Conservation (phyloP, 2,888 invertebrate species). For the Criorhina ranunculi region DNA sequence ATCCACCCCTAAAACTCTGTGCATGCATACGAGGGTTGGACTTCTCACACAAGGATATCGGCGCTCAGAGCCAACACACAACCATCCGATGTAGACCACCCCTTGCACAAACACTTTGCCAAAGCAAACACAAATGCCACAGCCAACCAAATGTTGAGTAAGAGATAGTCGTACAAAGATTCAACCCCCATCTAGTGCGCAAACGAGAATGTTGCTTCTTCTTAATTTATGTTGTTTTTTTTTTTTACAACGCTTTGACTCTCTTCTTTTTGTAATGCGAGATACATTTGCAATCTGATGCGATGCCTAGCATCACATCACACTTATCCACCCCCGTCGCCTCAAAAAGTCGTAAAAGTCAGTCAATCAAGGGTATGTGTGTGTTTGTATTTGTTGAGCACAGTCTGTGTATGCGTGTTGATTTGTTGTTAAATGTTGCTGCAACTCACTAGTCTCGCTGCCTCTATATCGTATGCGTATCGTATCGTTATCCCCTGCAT, state of each 20-base stretch:
- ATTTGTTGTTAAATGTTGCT: slow-evolving; percentile 66
- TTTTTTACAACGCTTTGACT: neutral
- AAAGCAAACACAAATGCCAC: slow-evolving; percentile 31
- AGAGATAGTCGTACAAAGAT: slow-evolving; percentile 48
- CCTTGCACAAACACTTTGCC: slow-evolving; percentile 37
- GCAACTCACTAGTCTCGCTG: slow-evolving; percentile 63
- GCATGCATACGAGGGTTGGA: slow-evolving; percentile 40
- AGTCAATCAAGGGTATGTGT: neutral
- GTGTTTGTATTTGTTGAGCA: neutral
- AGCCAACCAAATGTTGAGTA: slow-evolving; percentile 67
- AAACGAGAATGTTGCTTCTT: slow-evolving; percentile 54
- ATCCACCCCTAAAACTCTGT: slow-evolving; percentile 57
- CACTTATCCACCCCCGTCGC: slow-evolving; percentile 32
- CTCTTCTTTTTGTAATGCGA: slow-evolving; percentile 42
- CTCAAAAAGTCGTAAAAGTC: slow-evolving; percentile 7
- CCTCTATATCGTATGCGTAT: slow-evolving; percentile 55
- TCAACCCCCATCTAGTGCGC: slow-evolving; percentile 72
- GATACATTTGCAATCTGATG: slow-evolving; percentile 58
- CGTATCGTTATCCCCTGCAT: slow-evolving; percentile 53
- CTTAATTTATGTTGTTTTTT: slow-evolving; percentile 4
- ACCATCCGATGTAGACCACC: slow-evolving; percentile 39
- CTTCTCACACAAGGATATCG: slow-evolving; percentile 11
- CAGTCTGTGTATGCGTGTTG: slow-evolving; percentile 28
- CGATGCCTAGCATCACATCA: slow-evolving; percentile 41
- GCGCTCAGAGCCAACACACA: slow-evolving; percentile 26